phyloP scores from a whole-genome alignment of 2,113 vertebrate species.

The Nematolebias whitei region DNA sequence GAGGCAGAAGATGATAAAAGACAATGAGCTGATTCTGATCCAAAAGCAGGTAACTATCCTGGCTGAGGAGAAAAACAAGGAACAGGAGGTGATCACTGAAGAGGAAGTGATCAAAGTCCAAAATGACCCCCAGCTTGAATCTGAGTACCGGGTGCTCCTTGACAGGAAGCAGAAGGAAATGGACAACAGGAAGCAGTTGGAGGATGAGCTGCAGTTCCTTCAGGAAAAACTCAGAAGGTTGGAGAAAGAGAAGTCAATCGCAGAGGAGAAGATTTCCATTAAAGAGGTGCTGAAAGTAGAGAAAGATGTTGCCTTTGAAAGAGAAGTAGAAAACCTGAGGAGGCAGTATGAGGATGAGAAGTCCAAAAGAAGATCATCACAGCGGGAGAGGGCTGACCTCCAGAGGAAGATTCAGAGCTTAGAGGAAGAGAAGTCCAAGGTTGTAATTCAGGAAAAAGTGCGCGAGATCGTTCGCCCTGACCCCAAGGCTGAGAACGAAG shows the following conservation, averaged over 20 bases:
- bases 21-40: slow-evolving; percentile 85
- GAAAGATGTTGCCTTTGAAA: slow-evolving; percentile 86
- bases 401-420: slow-evolving; percentile 87
- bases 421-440: slow-evolving; percentile 91
- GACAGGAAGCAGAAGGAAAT: slow-evolving; percentile 84
- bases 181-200: slow-evolving; percentile 81
- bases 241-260: slow-evolving; percentile 93
- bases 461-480: slow-evolving; percentile 95
- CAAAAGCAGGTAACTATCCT: slow-evolving; percentile 85
- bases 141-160: slow-evolving; percentile 85
- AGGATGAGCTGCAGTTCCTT: slow-evolving; percentile 90
- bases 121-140: slow-evolving; percentile 92
- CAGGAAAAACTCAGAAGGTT: slow-evolving; percentile 89
- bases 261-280: slow-evolving; percentile 92
- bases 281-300: slow-evolving; percentile 96
- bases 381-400: slow-evolving; percentile 87
- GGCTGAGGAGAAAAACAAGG: slow-evolving; percentile 85
- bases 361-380: slow-evolving; percentile 79
- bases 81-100: slow-evolving; percentile 89
- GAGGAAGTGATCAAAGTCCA: slow-evolving; percentile 93
- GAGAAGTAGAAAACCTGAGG: slow-evolving; percentile 87
- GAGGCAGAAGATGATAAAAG: slow-evolving; percentile 85
- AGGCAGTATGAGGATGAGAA: slow-evolving; percentile 90
- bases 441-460: slow-evolving; percentile 93
- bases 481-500: slow-evolving; percentile 92